Percentiles rank a stretch among this genome's conserved stretches.
These are phyloP conservation scores for Deilephila porcellus DNA, from an alignment of 2,888 invertebrate species.

Conservation along the genomic window DNA sequence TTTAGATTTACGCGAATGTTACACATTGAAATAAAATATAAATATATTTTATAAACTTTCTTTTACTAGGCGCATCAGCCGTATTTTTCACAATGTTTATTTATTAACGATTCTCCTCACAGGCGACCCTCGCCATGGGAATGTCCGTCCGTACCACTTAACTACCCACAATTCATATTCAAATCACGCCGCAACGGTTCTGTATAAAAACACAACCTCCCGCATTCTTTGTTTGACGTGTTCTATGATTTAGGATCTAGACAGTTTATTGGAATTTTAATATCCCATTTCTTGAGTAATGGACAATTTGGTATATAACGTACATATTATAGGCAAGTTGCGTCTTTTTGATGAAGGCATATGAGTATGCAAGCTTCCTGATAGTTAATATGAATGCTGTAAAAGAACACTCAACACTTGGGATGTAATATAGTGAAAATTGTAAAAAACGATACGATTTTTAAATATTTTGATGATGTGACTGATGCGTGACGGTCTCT, in stretches of 20 bases:
- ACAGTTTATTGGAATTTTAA: background rate
- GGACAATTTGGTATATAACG: background rate
- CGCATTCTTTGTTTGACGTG: conserved; percentile 13
- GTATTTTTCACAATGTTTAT: conserved; percentile 12
- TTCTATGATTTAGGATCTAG: conserved; percentile 8
- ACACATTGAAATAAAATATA: too few relatives aligned
- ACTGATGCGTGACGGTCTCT: too few relatives aligned
- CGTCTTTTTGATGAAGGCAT: background rate
- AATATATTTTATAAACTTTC: background rate
- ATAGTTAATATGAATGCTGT: too few relatives aligned
- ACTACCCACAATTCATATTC: conserved; percentile 30
- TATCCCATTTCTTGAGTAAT: background rate
- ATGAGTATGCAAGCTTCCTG: too few relatives aligned
- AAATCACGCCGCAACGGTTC: conserved; percentile 22
- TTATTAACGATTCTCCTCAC: conserved; percentile 44
- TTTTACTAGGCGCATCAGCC: background rate
- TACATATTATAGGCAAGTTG: background rate
- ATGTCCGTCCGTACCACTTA: conserved; percentile 38
- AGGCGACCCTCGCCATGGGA: conserved; percentile 47
- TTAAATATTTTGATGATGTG: too few relatives aligned
- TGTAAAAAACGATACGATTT: too few relatives aligned
- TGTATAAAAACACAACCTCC: conserved; percentile 13
- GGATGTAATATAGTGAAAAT: too few relatives aligned
- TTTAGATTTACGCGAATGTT: too few relatives aligned
- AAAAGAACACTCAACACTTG: too few relatives aligned